These are phyloP conservation scores for Nothobranchius furzeri DNA, from an alignment of 2,113 vertebrate genomes.

Conservation along the genomic window DNA sequence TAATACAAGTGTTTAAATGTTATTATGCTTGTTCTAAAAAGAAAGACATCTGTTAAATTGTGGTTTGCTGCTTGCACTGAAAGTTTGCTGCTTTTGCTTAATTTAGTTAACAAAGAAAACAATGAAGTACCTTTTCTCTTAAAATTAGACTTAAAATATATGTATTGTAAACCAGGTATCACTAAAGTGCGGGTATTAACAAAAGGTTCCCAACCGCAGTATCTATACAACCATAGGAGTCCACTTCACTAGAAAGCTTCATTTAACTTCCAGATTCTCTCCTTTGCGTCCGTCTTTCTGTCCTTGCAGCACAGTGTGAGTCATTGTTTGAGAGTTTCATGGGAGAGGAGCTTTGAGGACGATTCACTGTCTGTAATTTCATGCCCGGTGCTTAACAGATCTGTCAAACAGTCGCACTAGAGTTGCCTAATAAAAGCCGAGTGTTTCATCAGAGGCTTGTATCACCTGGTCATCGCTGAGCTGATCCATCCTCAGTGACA, in stretches of 20 bases:
- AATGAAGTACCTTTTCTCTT: too few species aligned
- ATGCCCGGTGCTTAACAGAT: constrained; percentile 47
- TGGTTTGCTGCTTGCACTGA: too few species aligned
- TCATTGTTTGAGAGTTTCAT: constrained; percentile 64
- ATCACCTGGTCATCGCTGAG: constrained; percentile 3
- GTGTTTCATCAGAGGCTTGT: constrained; percentile 18
- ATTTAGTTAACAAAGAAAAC: too few species aligned
- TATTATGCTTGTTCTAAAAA: too few species aligned
- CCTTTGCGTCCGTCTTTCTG: constrained; percentile 14
- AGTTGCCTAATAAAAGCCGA: constrained; percentile 41
- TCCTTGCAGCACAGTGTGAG: constrained; percentile 35
- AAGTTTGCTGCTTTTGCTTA: too few species aligned
- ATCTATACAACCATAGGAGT: constrained; percentile 1
- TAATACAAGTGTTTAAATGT: too few species aligned
- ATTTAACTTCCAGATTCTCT: constrained; percentile 1
- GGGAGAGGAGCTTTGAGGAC: constrained; percentile 57
- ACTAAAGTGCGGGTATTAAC: too few species aligned
- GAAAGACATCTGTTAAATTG: too few species aligned
- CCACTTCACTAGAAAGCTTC: constrained; percentile 1
- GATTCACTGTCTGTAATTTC: constrained; percentile 59
- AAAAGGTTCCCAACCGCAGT: too few species aligned
- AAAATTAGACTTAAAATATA: too few species aligned
- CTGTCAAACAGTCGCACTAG: constrained; percentile 31
- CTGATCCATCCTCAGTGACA: constrained; percentile 8
- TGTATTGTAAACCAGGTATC: too few species aligned